These are phyloP conservation scores for Alfaro cultratus DNA, from an alignment of 2,797 vertebrate genomes.

Conservation along the genomic window DNA sequence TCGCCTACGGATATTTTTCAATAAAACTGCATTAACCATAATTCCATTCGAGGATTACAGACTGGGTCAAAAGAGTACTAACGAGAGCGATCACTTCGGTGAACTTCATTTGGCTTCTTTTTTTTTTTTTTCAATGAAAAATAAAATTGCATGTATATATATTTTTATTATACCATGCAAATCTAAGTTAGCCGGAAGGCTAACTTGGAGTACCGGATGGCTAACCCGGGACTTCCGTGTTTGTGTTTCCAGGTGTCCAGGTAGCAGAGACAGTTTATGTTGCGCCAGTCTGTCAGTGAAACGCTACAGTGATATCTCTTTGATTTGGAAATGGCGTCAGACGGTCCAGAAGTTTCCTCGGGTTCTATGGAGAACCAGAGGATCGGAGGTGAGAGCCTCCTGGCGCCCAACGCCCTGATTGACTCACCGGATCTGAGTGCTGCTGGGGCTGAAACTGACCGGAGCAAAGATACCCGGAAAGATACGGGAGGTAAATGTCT, in stretches of 20 bases:
- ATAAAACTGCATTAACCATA: constrained; percentile 71
- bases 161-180: background rate
- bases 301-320: background rate
- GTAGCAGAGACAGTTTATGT: background rate
- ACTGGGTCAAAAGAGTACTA: constrained; percentile 41
- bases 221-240: constrained; percentile 38
- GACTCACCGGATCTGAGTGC: background rate
- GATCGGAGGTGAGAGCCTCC: constrained; percentile 5
- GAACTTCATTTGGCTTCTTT: background rate
- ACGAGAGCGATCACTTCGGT: background rate
- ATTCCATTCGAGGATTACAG: background rate
- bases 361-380: constrained; percentile 6
- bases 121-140: background rate
- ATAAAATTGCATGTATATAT: background rate
- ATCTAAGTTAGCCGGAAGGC: background rate
- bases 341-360: background rate
- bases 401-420: background rate
- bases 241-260: constrained; percentile 1
- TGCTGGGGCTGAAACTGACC: background rate
- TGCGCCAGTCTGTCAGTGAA: background rate
- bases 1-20: background rate
- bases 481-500: constrained; percentile 38
- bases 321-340: constrained; percentile 54
- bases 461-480: background rate
- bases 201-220: background rate